These are phyloP conservation scores for Prietella phreatophila DNA, from an alignment of 2,113 vertebrate genomes.

Conservation along the genomic window DNA sequence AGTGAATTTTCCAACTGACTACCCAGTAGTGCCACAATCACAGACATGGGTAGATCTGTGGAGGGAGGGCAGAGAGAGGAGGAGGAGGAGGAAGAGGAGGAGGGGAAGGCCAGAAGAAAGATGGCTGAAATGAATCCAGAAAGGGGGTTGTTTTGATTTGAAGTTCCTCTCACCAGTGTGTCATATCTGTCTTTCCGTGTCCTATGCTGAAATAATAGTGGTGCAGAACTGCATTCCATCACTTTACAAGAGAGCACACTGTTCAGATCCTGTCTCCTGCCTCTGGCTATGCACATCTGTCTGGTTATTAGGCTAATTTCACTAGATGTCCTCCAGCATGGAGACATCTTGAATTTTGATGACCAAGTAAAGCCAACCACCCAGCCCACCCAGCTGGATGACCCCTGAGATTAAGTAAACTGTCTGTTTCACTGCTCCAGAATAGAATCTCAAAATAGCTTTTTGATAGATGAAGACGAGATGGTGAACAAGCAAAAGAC, in stretches of 20 bases:
- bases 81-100: neutral
- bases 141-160: slow-evolving; percentile 50
- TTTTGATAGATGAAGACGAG: neutral
- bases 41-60: slow-evolving; percentile 52
- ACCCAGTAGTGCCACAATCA: slow-evolving; percentile 70
- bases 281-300: slow-evolving; percentile 3
- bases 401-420: slow-evolving; percentile 38
- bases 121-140: slow-evolving; percentile 37
- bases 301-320: slow-evolving; percentile 29
- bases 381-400: slow-evolving; percentile 16
- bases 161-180: slow-evolving; percentile 49
- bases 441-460: slow-evolving; percentile 46
- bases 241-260: slow-evolving; percentile 21
- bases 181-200: slow-evolving; percentile 60
- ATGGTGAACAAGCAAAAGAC: neutral
- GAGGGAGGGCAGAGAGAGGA: neutral
- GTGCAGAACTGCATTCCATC: slow-evolving; percentile 39
- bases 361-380: slow-evolving; percentile 11
- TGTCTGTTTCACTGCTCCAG: slow-evolving; percentile 36
- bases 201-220: slow-evolving; percentile 21
- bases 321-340: slow-evolving; percentile 8
- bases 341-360: slow-evolving; percentile 29
- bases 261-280: slow-evolving; percentile 13
- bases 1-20: slow-evolving; percentile 73
- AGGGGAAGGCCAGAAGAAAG: neutral